Conservation (phyloP, 2,888 invertebrate species). For the Tethea ocularis region DNA sequence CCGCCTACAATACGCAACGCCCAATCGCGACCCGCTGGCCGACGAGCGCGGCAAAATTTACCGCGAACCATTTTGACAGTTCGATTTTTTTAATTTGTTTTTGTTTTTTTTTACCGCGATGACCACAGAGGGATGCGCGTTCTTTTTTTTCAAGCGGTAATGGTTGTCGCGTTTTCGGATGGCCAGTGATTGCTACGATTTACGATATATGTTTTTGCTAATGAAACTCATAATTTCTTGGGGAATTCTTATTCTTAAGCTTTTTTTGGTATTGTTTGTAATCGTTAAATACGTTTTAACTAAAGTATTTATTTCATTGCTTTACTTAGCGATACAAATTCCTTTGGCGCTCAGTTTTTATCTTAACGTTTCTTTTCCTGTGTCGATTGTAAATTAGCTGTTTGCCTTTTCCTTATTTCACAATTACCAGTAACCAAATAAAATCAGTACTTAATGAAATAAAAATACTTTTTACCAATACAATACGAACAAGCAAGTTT, state of each 20-base stretch:
- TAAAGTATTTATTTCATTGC: background rate
- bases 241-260: constrained; percentile 26
- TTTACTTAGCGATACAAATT: constrained; percentile 4
- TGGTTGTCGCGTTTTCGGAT: constrained; percentile 66
- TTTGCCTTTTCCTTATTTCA: background rate
- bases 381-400: background rate
- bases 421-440: background rate
- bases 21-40: constrained; percentile 60
- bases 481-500: no score
- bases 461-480: no score
- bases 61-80: constrained; percentile 80
- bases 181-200: constrained; percentile 69
- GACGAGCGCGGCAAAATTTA: constrained; percentile 70
- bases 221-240: constrained; percentile 61
- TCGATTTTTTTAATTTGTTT: constrained; percentile 67
- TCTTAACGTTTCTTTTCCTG: background rate
- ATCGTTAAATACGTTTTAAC: constrained; percentile 1
- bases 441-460: no score
- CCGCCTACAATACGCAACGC: constrained; percentile 57
- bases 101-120: constrained; percentile 48
- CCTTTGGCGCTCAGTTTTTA: constrained; percentile 4
- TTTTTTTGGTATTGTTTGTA: constrained; percentile 1
- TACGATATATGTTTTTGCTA: constrained; percentile 72
- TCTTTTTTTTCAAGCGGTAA: constrained; percentile 55
- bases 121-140: constrained; percentile 51